Base-by-base conservation (phyloP, 64 coral and sea anemone genomes). In the Pachyseris speciosa region DNA sequence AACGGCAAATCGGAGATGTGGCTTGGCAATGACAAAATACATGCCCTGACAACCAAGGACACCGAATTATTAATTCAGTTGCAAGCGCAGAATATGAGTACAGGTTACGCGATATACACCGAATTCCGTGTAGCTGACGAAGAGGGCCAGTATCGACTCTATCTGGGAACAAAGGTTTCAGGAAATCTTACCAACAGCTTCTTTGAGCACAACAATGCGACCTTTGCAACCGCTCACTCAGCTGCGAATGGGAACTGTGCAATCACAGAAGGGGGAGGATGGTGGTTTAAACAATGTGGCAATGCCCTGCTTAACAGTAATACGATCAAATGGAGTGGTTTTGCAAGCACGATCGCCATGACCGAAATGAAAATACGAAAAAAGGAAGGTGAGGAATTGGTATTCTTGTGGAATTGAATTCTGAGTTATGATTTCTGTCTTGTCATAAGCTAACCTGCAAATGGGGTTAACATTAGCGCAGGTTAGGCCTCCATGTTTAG, bases 311-410 rank as follows among this genome's bases (percentile, higher is more conserved):
- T n/a, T n/a, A 73, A 73, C 20, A 44, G 16, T 73, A 37, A 26
- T 5, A 20, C 7, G 1, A 73, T 73, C 22, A 73, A 11, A n/a
- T 73, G 69, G 69, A 10, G 3, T 37, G 69, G 39, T 17, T 73
- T 73, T 73, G 36, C 15, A 19, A 31, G 31, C 16, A 73, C 24
- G 22, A 38, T 73, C 20, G 26, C 5, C 20, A 73, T 9, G 34
- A 73, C 38, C 11, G 39, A 22, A 40, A 73, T 73, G 69, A 73
- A 44, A 73, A 73, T 73, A 73, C 42, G 69, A 37, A 73, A 39
- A 38, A 73, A 17, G 24, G 37, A 43, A 38, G 69, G 69, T 72
- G 22, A 72, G 38, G 22, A 20, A 57, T 19, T 34, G 7, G 9
- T n/a, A n/a, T n/a, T n/a, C n/a, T n/a, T n/a, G n/a, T n/a, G n/a